Base-by-base conservation (phyloP, 2,113 vertebrate genomes). In the Peucedramus taeniatus region DNA sequence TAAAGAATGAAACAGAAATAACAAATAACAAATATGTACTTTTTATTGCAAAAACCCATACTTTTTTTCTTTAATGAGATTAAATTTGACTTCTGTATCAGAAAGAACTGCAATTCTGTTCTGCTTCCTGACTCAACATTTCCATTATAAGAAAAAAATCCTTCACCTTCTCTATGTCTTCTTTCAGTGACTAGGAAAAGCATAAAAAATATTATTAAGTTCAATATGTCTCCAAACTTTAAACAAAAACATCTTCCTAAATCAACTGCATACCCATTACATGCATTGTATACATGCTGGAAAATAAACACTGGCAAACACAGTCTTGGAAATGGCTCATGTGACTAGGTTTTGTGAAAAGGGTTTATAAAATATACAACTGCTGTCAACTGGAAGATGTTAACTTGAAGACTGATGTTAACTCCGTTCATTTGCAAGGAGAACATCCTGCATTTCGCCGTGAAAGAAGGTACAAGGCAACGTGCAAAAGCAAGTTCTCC, bases 261-360 rank as follows among this genome's bases (percentile, higher is more conserved):
- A 53, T 87, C 69, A 89, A 90, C 56, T 86, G 63, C 74, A 92
- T 49, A 63, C 54, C 66, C 71, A 86, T 70, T 91, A 70, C 59
- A 91, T 13, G 35, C 47, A 78, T 21, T 96, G 93, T 93, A 82
- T 86, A 89, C 61, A 89, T 28, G 23, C 45, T 84, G 64, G 68
- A 72, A 90, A 94, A 90, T 89, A 95, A 96, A 94, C 92, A 96
- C 44, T 87, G 53, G 49, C n/a, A 95, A 93, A 83, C 60, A 49
- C 16, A 57, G 7, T 76, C 79, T 89, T 94, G 94, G 80, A 95
- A 83, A 79, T 14, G 54, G 28, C 51, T 92, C 94, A 94, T 92
- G 56, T 30, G 23, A 74, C 59, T 39, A 47, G 6, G 6, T 49
- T 83, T 72, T 86, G n/a, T 63, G 7, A 27, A 70, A 88, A 63